phyloP scores from a whole-genome alignment of 2,113 vertebrate genomes.

The Ciconia stormi region DNA sequence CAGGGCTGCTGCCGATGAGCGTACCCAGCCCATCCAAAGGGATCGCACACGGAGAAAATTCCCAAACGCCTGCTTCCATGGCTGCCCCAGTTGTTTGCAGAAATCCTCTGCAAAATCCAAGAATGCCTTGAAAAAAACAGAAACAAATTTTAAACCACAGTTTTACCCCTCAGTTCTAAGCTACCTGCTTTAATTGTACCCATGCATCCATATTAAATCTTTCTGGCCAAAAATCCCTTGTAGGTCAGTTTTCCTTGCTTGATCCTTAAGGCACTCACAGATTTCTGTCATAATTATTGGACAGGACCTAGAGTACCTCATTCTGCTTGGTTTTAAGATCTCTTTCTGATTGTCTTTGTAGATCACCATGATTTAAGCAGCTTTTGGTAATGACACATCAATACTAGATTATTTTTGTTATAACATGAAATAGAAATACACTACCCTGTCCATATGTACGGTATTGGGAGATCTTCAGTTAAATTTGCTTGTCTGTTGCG shows the following conservation, averaged over 20 bases:
- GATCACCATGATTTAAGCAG: background rate
- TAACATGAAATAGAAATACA: background rate
- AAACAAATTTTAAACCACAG: background rate
- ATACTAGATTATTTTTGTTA: background rate
- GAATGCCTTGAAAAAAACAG: background rate
- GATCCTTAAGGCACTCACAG: background rate
- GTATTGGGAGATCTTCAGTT: background rate
- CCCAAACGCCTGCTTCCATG: background rate
- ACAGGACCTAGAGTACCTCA: background rate
- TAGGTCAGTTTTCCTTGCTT: background rate
- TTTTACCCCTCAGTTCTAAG: background rate
- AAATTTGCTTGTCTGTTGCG: background rate
- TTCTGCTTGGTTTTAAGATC: background rate
- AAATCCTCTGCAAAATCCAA: background rate
- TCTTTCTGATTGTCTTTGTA: background rate
- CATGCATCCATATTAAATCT: background rate
- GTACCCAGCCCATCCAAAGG: background rate
- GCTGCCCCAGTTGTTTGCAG: background rate
- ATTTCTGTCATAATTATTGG: background rate
- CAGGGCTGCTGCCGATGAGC: background rate
- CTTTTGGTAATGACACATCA: background rate
- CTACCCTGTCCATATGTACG: rapidly evolving
- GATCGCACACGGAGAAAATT: background rate
- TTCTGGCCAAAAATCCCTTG: background rate
- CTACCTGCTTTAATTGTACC: background rate